Base-by-base conservation (phyloP, 1,140 invertebrate species). In the Neuroterus valhalla region DNA sequence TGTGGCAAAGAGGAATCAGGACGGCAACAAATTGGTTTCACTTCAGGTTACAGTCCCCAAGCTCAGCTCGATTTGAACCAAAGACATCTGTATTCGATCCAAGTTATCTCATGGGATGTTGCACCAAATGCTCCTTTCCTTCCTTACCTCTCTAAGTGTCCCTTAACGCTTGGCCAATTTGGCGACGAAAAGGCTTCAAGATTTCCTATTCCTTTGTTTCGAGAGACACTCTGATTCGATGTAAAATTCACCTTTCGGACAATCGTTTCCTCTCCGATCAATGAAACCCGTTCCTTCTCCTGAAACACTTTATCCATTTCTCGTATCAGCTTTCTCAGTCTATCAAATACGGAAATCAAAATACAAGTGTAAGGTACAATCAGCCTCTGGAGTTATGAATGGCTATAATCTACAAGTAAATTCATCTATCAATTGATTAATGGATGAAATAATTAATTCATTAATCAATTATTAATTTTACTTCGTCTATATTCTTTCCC, bases 1-100 rank as follows among this genome's bases (percentile, higher is more conserved):
- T 62, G 55, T 26, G 55, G 31, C 55, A 62, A 62, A 14, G 14
- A 38, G 55, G 31, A 62, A 62, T 62, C 55, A 62, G 55, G 23
- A n/a, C 55, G 26, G 12, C 15, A 62, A 26, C 55, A 62, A 62
- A 62, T 62, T 62, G 55, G 55, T 62, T 55, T 55, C 52, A 55
- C 52, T 55, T 62, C 26, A 31, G 23, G 55, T 15, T 15, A 8
- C 31, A 62, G 55, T 62, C 55, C 55, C 55, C n/a, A 26, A 62
- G 55, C 55, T 62, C 14, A 31, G 26, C 55, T 62, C 55, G 26
- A 62, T 62, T 62, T 62, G 26, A 62, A 31, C 21, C 14, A 62
- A 62, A 62, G 55, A 62, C 55, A 62, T 62, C 55, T 62, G 55
- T 62, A 62, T 62, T 62, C 26, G 55, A 62, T 62, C 31, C 21